Evolutionary conservation across 2,888 invertebrate genomes (phyloP).

Genomic region (Tiliacea citrago): DNA sequence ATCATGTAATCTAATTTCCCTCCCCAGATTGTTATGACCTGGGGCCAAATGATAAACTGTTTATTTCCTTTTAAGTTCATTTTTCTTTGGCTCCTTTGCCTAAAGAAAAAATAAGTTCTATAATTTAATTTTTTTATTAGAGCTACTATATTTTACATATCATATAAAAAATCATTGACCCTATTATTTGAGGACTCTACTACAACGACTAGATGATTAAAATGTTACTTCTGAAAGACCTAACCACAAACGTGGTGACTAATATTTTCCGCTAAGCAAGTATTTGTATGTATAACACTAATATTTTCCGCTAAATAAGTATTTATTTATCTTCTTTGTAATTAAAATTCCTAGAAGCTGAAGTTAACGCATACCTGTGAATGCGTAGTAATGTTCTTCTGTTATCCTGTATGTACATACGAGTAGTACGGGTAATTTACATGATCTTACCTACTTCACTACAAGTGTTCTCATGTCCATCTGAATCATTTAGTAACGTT

Average conservation of each 20-base stretch:
- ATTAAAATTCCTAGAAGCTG: conserved; percentile 42
- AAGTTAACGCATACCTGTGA: conserved; percentile 22
- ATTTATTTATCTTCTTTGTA: conserved; percentile 20
- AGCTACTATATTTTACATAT: not conserved
- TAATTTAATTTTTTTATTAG: not conserved
- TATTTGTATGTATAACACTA: conserved; percentile 13
- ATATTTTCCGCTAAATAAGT: conserved; percentile 28
- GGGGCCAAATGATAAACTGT: conserved; percentile 10
- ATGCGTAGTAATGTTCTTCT: conserved; percentile 14
- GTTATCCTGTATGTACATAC: conserved; percentile 11
- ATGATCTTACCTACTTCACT: conserved; percentile 7
- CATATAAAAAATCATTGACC: not conserved
- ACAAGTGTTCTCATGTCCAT: conserved; percentile 8
- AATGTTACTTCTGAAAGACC: conserved; percentile 22
- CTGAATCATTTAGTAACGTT: conserved; percentile 68
- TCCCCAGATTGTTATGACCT: conserved; percentile 35
- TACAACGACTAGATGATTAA: not conserved
- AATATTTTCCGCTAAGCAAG: conserved; percentile 29
- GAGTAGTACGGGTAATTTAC: conserved; percentile 13
- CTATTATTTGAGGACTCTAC: not conserved
- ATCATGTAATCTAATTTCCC: conserved; percentile 56
- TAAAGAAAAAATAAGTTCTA: not conserved
- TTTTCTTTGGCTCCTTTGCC: not conserved
- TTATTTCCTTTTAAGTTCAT: not conserved
- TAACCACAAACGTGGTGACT: conserved; percentile 31